A percentile compares a stretch with the other conserved stretches of the same genome.
Evolutionary conservation across 2,888 invertebrate species (phyloP).

Genomic region (Brenthis daphne): DNA sequence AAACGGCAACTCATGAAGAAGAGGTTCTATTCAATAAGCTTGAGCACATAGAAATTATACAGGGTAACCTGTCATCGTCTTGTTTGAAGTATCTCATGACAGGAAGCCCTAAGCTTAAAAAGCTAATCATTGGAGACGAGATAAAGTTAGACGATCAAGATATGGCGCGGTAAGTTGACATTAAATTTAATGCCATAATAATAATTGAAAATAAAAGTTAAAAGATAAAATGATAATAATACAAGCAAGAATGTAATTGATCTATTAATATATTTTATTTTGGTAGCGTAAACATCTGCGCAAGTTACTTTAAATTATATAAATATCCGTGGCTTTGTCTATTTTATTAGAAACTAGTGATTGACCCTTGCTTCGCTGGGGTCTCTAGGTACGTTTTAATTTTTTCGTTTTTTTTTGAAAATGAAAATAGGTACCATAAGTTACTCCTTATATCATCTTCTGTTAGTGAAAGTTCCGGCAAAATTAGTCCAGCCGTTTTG

Average conservation of each 20-base stretch:
- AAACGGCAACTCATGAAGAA: slow-evolving; percentile 80
- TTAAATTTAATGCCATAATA: background rate
- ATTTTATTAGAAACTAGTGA: background rate
- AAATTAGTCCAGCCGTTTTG: too few relatives aligned
- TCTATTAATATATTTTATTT: too few relatives aligned
- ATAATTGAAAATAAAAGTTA: background rate
- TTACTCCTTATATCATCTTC: too few relatives aligned
- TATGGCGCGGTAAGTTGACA: slow-evolving; percentile 78
- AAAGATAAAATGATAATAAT: too few relatives aligned
- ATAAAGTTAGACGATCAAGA: slow-evolving; percentile 86
- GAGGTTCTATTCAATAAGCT: slow-evolving; percentile 83
- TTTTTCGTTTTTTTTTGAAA: too few relatives aligned
- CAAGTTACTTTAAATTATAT: too few relatives aligned
- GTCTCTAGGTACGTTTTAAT: too few relatives aligned
- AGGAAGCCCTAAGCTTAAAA: slow-evolving; percentile 81
- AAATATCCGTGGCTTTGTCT: background rate
- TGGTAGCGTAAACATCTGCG: too few relatives aligned
- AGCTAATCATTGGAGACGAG: slow-evolving; percentile 85
- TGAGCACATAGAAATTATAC: slow-evolving; percentile 85
- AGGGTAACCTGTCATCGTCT: slow-evolving; percentile 82
- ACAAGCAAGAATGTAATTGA: background rate
- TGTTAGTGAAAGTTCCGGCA: too few relatives aligned
- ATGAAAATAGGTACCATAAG: too few relatives aligned
- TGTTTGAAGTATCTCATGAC: slow-evolving; percentile 84
- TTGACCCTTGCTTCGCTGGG: too few relatives aligned